Evolutionary conservation across 2,113 vertebrate species (phyloP), one percentile per base, ranked within the genome.

Genomic region (Megaceryle torquata): DNA sequence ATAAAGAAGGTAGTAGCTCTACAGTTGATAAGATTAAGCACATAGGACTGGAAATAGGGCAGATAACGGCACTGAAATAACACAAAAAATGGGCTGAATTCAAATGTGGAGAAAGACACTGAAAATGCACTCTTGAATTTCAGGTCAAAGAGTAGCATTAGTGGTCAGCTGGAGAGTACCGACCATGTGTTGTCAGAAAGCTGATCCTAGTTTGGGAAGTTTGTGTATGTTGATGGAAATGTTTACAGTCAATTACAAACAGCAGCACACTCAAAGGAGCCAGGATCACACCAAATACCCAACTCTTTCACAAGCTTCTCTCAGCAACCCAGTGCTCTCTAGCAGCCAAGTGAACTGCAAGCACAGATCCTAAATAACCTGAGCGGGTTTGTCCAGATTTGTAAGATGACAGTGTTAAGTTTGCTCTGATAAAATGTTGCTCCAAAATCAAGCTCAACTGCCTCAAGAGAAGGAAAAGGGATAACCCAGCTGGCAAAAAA

Each of bases 121-220:
- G 46, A 84, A 92, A 92, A 85, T 6, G 13, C 51, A 31, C 61
- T 69, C 25, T 41, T 91, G 63, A 91, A 82, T 72, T 57, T 80
- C 53, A 72, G 15, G 48, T 76, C 35, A 76, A 82, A 91, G 48
- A 82, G 48, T 6, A 84, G 39, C 53, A 50, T 75, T n/a, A 71
- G 39, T 1, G 29, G 57, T 50, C 72, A 91, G 65, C 18, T 79
- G 43, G 54, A 87, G 20, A 63, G 26, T 10, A 64, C 2, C 2
- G 53, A 15, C 35, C 72, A 53, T 75, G 39, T 0, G 0, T 64
- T 71, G 51, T 3, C 70, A 60, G 53, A 89, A 82, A 81, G 67
- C 25, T 68, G 18, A 86, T 70, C 20, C 60, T 33, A 21, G 35
- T 68, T 69, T 57, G 26, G 17, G 59, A 87, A 69, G 48, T 11